Conservation (phyloP, 2,797 vertebrate genomes). For the Rhynchotus rufescens region DNA sequence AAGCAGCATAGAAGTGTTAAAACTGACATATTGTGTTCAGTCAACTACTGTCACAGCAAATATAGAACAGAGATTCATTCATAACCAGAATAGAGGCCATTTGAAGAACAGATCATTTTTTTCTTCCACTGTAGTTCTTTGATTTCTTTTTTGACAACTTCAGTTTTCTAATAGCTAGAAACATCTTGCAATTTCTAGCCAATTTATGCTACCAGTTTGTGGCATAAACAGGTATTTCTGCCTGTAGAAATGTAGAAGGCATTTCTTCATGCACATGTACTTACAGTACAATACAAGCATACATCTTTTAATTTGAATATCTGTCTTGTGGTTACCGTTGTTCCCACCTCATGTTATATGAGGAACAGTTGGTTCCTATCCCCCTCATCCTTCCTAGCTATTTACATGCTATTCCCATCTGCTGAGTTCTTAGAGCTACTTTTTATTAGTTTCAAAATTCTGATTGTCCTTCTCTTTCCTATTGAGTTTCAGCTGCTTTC, state of each 20-base stretch:
- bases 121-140: background rate
- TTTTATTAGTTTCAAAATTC: background rate
- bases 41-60: background rate
- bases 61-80: rapidly evolving
- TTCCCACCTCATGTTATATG: background rate
- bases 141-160: background rate
- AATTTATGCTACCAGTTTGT: background rate
- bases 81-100: rapidly evolving
- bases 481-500: background rate
- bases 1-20: background rate
- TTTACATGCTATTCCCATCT: background rate
- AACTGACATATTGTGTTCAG: no score
- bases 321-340: background rate
- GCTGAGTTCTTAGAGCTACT: background rate
- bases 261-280: background rate
- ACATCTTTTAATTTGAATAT: background rate
- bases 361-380: background rate
- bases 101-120: background rate
- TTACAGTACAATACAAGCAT: background rate
- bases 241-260: background rate
- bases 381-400: background rate
- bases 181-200: background rate
- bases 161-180: background rate
- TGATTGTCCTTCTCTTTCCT: background rate
- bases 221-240: no score